phyloP scores from a whole-genome alignment of 2,888 invertebrate genomes.

The Agonum fuliginosum region DNA sequence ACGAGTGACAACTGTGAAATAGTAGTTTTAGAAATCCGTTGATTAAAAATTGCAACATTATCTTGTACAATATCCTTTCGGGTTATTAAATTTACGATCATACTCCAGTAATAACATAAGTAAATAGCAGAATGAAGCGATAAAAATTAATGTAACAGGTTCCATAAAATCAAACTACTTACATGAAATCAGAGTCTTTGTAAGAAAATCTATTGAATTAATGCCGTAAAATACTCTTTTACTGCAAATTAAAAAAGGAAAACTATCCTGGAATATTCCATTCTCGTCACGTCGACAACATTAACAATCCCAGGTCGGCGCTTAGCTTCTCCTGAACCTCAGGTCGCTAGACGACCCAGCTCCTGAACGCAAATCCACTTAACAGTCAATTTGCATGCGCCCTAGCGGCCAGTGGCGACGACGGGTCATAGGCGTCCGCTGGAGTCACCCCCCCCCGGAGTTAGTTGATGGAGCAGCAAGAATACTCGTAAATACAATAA shows the following conservation, averaged over 20 bases:
- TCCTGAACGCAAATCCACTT: conserved; percentile 50
- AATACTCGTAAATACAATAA: no score
- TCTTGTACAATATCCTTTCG: no score
- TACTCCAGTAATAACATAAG: no score
- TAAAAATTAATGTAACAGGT: conserved; percentile 1
- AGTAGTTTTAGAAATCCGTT: no score
- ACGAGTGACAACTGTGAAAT: no score
- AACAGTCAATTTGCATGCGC: conserved; percentile 54
- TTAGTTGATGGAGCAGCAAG: no score
- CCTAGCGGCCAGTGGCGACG: background rate
- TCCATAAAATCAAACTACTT: background rate
- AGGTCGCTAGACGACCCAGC: conserved; percentile 1
- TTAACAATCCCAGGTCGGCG: conserved; percentile 37
- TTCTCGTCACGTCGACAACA: conserved; percentile 22
- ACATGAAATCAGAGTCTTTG: background rate
- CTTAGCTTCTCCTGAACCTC: background rate
- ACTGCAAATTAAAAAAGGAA: conserved; percentile 34
- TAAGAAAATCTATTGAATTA: background rate
- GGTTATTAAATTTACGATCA: no score
- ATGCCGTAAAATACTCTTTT: background rate
- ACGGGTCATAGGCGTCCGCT: background rate
- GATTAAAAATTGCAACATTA: no score
- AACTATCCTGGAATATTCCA: background rate
- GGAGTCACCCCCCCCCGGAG: no score
- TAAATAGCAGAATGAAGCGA: background rate